Conservation (phyloP, 1,140 invertebrate species). For the Leptinotarsa undecemlineata region DNA sequence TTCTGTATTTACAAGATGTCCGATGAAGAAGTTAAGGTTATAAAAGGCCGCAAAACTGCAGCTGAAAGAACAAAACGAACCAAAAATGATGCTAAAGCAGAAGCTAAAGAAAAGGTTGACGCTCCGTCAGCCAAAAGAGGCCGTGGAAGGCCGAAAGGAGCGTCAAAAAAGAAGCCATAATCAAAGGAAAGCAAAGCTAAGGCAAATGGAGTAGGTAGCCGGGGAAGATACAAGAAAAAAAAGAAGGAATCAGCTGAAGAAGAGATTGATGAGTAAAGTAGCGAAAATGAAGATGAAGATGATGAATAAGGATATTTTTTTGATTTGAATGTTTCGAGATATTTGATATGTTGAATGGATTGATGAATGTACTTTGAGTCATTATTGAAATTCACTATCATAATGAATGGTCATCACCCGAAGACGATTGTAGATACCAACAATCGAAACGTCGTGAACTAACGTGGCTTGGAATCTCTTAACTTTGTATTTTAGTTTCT, state of each 20-base stretch:
- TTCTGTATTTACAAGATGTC: slow-evolving; percentile 33
- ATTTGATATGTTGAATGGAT: no score
- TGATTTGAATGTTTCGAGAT: no score
- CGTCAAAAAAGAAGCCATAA: slow-evolving; percentile 30
- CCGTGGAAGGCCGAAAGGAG: slow-evolving; percentile 38
- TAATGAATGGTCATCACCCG: no score
- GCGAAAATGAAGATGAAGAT: slow-evolving; percentile 36
- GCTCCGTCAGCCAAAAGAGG: slow-evolving; percentile 40
- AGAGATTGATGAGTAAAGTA: slow-evolving; percentile 35
- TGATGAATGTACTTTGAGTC: no score
- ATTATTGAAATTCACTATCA: no score
- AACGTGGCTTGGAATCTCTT: no score
- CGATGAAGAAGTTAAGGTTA: slow-evolving; percentile 42
- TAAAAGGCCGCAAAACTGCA: slow-evolving; percentile 39
- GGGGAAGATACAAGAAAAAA: slow-evolving; percentile 41
- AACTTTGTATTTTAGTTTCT: no score
- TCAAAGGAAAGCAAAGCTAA: slow-evolving; percentile 26
- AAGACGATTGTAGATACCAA: no score
- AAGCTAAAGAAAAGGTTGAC: slow-evolving; percentile 9
- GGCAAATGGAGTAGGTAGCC: slow-evolving; percentile 34
- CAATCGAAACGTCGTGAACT: no score
- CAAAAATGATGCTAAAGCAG: slow-evolving; percentile 21
- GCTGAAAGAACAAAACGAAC: slow-evolving; percentile 36
- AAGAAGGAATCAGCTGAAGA: slow-evolving; percentile 40
- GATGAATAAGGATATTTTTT: slow-evolving; percentile 22